A percentile compares a stretch with the other conserved stretches of the same genome.
Conservation (phyloP, 2,888 invertebrate species). For the Alloscopus bannaensis region DNA sequence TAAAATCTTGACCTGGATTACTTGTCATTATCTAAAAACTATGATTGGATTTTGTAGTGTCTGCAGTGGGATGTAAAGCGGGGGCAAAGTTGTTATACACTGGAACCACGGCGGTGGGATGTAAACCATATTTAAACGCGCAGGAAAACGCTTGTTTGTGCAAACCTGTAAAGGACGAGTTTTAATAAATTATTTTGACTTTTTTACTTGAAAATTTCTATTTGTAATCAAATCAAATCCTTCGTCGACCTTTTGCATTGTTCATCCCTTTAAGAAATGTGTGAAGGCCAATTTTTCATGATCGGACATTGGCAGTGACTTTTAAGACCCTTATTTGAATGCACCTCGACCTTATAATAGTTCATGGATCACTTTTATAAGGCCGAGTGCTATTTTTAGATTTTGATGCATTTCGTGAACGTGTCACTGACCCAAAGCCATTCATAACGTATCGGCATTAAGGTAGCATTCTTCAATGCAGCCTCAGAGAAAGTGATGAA, state of each 20-base stretch:
- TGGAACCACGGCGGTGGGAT: conserved; percentile 89
- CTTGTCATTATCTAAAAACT: no score
- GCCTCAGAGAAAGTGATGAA: no score
- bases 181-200: conserved; percentile 35
- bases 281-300: neutral
- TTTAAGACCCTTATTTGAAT: no score
- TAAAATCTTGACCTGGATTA: no score
- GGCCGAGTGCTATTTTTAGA: no score
- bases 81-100: conserved; percentile 91
- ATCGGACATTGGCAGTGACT: neutral
- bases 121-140: conserved; percentile 89
- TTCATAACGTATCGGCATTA: no score
- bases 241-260: neutral
- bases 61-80: conserved; percentile 85
- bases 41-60: conserved; percentile 74
- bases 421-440: no score
- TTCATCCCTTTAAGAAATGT: neutral
- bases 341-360: neutral
- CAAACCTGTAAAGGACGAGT: conserved; percentile 59
- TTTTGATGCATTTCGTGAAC: no score
- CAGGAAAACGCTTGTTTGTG: conserved; percentile 85
- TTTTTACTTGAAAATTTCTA: neutral
- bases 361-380: no score
- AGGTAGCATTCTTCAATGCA: no score
- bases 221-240: neutral